Base-by-base conservation (phyloP, 2,797 vertebrate genomes). In the Falco rusticolus region DNA sequence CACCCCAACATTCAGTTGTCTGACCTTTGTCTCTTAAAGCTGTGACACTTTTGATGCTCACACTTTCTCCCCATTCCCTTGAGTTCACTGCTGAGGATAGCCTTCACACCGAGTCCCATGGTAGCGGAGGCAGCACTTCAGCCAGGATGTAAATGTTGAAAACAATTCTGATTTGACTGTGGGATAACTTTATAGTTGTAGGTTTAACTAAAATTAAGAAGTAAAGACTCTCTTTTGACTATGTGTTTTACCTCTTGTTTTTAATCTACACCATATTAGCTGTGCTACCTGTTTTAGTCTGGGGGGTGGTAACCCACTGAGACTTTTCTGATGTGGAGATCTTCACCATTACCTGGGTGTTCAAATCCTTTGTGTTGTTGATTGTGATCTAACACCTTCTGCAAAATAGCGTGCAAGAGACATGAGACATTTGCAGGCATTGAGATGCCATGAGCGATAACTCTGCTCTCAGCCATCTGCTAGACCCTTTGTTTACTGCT, bases 321-420 rank as follows among this genome's bases (percentile, higher is more conserved):
- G 45, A 89, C 11, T 79, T 89, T 93, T 95, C 78, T 96, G 93
- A 95, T 93, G 86, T 90, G 75, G 68, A 93, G 86, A 95, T 77
- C 59, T 86, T 72, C 80, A 84, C 53, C 41, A 56, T n/a, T 76
- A 87, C 84, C 69, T 92, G 53, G 29, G 65, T 69, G 61, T 82
- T 94, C 53, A 31, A 93, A 72, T 81, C 81, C 48, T 97, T 94
- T 91, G 20, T 84, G 65, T 43, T 87, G 45, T 90, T 94, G 95
- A 96, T 96, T 96, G 59, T 68, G 68, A 94, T 97, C 95, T 94
- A 76, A 75, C 86, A 93, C 19, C 39, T 91, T 93, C 74, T 92
- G 92, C 88, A 94, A 95, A 96, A 94, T 31, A 89, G 71, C 88
- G 69, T 93, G 94, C 86, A 64, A 94, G 63, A 91, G 16, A 74